Evolutionary conservation across 2,888 invertebrate species (phyloP).

Genomic region (Scaptomyza parva): DNA sequence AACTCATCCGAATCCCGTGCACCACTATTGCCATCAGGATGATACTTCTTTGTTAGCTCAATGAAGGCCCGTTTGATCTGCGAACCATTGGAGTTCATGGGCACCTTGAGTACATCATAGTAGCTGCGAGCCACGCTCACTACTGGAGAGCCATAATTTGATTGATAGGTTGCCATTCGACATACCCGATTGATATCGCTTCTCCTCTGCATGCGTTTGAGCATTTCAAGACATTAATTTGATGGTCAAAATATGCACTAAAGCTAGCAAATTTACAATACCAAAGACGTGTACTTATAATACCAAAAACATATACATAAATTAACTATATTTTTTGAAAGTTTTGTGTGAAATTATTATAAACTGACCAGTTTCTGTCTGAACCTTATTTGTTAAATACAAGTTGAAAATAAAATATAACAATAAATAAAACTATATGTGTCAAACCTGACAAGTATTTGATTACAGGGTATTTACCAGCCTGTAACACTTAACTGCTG

Average conservation of each 20-base stretch:
- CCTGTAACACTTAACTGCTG: neutral
- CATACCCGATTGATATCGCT: slow-evolving; percentile 18
- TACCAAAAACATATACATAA: neutral
- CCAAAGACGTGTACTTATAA: neutral
- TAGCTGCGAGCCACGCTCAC: slow-evolving; percentile 29
- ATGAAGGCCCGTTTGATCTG: slow-evolving; percentile 57
- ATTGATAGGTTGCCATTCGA: slow-evolving; percentile 23
- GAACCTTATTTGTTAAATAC: no score
- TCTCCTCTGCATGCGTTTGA: slow-evolving; percentile 15
- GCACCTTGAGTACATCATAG: slow-evolving; percentile 60
- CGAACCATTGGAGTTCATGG: slow-evolving; percentile 29
- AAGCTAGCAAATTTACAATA: slow-evolving; percentile 18
- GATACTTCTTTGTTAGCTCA: slow-evolving; percentile 61
- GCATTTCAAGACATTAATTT: slow-evolving; percentile 27
- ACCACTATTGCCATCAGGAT: slow-evolving; percentile 46
- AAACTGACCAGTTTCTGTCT: neutral
- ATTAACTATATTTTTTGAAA: neutral
- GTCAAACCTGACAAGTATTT: no score
- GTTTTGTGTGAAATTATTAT: neutral
- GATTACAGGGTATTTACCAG: neutral
- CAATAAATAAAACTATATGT: no score
- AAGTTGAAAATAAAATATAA: neutral
- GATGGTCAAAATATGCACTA: slow-evolving; percentile 6
- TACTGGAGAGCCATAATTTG: slow-evolving; percentile 4
- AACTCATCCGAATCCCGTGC: slow-evolving; percentile 45